Conservation (phyloP, 2,888 invertebrate genomes). For the Acronicta alni region DNA sequence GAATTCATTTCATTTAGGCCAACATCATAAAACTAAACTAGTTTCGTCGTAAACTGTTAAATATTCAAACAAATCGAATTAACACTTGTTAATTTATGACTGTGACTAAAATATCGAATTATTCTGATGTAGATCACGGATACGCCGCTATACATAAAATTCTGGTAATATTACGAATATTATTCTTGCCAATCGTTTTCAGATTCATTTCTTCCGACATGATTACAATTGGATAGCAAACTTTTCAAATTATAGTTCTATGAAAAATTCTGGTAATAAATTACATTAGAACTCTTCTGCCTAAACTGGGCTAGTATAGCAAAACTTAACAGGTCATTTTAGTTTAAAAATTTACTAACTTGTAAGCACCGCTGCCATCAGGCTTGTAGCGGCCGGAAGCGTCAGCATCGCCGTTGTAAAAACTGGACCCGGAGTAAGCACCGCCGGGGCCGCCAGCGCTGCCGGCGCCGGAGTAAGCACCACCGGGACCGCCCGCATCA, state of each 20-base stretch:
- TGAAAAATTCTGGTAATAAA: too few species aligned
- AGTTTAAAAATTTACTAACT: slow-evolving; percentile 51
- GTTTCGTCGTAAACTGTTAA: slow-evolving; percentile 19
- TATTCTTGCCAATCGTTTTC: too few species aligned
- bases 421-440: slow-evolving; percentile 48
- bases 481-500: slow-evolving; percentile 56
- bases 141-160: not conserved
- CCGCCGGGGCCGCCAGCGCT: slow-evolving; percentile 34
- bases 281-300: too few species aligned
- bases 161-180: not conserved
- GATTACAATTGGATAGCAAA: too few species aligned
- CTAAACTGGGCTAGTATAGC: too few species aligned
- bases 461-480: slow-evolving; percentile 47
- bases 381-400: slow-evolving; percentile 68
- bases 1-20: slow-evolving; percentile 21
- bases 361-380: slow-evolving; percentile 57
- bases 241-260: too few species aligned
- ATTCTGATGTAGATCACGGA: slow-evolving; percentile 6
- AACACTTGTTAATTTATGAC: slow-evolving; percentile 14
- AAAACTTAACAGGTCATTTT: too few species aligned
- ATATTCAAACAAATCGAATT: slow-evolving; percentile 31
- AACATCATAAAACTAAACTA: slow-evolving; percentile 20
- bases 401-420: slow-evolving; percentile 55
- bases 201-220: too few species aligned
- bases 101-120: not conserved